Percentiles rank a stretch among this genome's conserved stretches.
phyloP scores from a whole-genome alignment of 2,113 vertebrate species.

The Calidris pugnax region DNA sequence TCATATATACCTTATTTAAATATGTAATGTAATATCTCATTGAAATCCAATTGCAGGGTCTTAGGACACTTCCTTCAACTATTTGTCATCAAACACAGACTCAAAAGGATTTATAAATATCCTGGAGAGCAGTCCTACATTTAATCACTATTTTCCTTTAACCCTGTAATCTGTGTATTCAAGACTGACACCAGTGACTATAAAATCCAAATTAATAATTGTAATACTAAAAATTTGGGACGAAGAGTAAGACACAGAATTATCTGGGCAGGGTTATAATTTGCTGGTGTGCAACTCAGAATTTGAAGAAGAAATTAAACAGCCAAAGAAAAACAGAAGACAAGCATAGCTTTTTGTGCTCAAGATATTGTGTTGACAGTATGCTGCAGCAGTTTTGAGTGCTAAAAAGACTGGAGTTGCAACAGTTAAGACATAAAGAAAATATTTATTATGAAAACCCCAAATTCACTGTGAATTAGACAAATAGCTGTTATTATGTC shows the following conservation, averaged over 20 bases:
- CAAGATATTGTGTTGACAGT: not conserved
- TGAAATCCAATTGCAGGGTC: not conserved
- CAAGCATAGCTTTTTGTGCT: not conserved
- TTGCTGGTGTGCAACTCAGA: not conserved
- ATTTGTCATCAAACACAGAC: not conserved
- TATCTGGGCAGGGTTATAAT: not conserved
- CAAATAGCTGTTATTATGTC: not conserved
- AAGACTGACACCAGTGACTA: not conserved
- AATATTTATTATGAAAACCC: not conserved
- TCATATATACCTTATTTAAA: too few relatives aligned
- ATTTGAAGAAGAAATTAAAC: not conserved
- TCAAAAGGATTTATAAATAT: not conserved
- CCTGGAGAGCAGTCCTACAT: not conserved
- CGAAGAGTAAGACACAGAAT: not conserved
- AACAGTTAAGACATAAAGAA: not conserved
- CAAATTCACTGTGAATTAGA: not conserved
- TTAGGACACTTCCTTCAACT: not conserved
- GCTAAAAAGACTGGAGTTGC: not conserved
- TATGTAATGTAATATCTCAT: not conserved
- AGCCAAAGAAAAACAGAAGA: not conserved
- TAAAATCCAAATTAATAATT: conserved; percentile 26
- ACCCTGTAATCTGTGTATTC: not conserved
- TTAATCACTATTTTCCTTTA: not conserved
- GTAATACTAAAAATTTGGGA: not conserved
- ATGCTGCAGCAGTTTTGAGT: not conserved